Base-by-base conservation (phyloP, 2,888 invertebrate species). In the Agapetus fuscipes region DNA sequence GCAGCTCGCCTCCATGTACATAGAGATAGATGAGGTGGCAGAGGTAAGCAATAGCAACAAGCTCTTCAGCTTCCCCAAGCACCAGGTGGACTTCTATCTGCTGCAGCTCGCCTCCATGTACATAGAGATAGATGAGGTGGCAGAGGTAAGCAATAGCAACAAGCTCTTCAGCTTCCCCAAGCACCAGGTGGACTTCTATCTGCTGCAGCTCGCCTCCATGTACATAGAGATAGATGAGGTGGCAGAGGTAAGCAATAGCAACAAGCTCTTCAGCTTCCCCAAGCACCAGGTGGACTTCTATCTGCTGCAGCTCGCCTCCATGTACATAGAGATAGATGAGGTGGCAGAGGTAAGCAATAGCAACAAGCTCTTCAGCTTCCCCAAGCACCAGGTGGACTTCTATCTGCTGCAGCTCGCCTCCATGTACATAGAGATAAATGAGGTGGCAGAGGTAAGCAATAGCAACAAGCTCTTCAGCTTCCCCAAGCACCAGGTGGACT, bases 51-150 rank as follows among this genome's bases (percentile, higher is more conserved):
- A n/a, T n/a, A n/a, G n/a, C 49, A 97, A 97, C 71, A 88, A 93
- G 65, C 80, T 98, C 69, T 97, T 97, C 66, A 90, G 86, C 62
- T 97, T 97, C 64, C 80, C 83, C 17, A 79, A 88, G 60, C 75
- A 74, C 49, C 93, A 95, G 52, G 91, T 97, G 48, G 96, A 98
- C 70, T 91, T 96, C 62, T 98, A 96, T 67, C 76, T 98, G 60
- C 97, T 97, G 32, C 98, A 98, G 66, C 68, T 98, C 56, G 85
- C 98, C 56, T 91, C 91, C 56, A 93, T 98, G 90, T 98, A 96
- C 62, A 88, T 97, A 64, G 94, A 96, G 70, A 91, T 95, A 81
- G 86, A 86, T 55, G 96, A 96, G 59, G 83, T 96, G 51, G 96
- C 97, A 38, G 96, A 97, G 71, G 90, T 88, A 37, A n/a, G n/a